phyloP scores from a whole-genome alignment of 2,797 vertebrate species.

The Myotis vivesi region DNA sequence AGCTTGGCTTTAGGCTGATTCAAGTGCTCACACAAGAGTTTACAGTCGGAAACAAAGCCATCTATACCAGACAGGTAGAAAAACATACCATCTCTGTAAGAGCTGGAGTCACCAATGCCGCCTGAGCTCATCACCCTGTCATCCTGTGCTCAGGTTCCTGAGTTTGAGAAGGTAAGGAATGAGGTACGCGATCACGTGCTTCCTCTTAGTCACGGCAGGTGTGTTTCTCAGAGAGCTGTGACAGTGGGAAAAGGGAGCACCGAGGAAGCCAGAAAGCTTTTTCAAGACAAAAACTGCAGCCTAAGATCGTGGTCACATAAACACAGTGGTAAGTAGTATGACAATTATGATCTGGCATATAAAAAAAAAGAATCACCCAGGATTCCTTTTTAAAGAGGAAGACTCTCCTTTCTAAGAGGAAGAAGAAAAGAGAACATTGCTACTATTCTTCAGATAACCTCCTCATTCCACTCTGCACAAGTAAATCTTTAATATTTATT shows the following conservation, averaged over 20 bases:
- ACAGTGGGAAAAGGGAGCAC: neutral
- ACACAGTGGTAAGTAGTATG: neutral
- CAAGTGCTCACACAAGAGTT: neutral
- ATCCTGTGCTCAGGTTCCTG: neutral
- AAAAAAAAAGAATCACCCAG: neutral
- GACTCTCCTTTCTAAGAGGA: neutral
- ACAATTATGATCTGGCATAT: no score
- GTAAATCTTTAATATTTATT: neutral
- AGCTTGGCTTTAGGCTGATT: neutral
- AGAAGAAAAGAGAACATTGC: neutral
- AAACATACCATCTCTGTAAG: neutral
- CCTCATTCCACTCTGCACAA: neutral
- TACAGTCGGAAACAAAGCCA: neutral
- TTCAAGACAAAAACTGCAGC: neutral
- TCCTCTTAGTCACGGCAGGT: neutral
- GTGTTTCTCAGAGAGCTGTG: neutral
- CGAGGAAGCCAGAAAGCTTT: neutral
- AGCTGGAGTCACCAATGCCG: neutral
- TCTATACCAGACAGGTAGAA: neutral
- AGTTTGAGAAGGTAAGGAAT: neutral
- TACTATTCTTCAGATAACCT: neutral
- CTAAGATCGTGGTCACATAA: neutral
- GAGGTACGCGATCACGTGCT: neutral
- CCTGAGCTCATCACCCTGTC: neutral
- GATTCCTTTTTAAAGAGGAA: neutral